Conservation (phyloP, 2,888 invertebrate genomes). For the Crocallis elinguaria region DNA sequence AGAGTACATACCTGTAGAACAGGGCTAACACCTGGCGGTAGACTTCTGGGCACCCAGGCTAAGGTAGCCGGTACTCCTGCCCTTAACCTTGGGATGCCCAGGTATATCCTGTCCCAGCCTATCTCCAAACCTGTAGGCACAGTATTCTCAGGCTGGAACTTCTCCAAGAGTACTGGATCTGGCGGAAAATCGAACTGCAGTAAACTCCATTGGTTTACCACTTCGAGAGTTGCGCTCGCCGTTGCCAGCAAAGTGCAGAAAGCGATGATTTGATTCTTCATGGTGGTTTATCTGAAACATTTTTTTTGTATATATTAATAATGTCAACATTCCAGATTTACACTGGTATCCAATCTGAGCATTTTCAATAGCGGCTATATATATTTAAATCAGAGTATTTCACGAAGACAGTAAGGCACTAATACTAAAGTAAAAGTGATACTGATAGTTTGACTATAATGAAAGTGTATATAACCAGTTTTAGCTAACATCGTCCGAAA, state of each 20-base stretch:
- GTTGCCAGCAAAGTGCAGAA: constrained; percentile 62
- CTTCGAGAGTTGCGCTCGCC: constrained; percentile 82
- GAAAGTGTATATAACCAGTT: no score
- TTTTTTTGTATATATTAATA: no score
- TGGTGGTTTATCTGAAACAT: constrained; percentile 44
- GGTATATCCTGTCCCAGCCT: constrained; percentile 88
- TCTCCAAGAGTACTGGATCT: constrained; percentile 82
- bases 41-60: constrained; percentile 87
- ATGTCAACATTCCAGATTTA: no score
- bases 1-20: constrained; percentile 83
- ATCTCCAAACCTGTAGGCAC: constrained; percentile 91
- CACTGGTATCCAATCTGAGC: no score
- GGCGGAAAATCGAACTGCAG: constrained; percentile 88
- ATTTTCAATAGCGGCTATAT: no score
- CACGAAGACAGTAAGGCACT: no score
- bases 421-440: no score
- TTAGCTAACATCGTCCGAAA: no score
- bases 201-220: constrained; percentile 89
- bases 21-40: constrained; percentile 88
- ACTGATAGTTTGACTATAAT: no score
- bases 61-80: constrained; percentile 91
- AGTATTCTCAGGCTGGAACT: constrained; percentile 89
- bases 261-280: constrained; percentile 55
- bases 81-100: constrained; percentile 90
- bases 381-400: no score